Percentiles rank a stretch among this genome's conserved stretches.
phyloP scores from a whole-genome alignment of 2,797 vertebrate genomes.

The Poecilia gillii region DNA sequence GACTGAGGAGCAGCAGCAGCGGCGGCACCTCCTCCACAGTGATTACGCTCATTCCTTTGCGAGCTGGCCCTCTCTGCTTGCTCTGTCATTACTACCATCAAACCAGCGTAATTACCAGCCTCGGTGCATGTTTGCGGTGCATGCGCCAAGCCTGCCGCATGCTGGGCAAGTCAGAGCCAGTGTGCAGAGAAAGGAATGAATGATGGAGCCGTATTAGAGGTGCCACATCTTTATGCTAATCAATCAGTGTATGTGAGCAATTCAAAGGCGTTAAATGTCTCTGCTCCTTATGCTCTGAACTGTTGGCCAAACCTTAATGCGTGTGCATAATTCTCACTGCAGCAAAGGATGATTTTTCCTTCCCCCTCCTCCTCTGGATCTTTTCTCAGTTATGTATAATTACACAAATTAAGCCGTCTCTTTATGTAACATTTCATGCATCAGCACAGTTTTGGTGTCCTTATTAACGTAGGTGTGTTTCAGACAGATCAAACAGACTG shows the following conservation, averaged over 20 bases:
- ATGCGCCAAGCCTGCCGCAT: constrained; percentile 50
- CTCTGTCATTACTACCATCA: constrained; percentile 76
- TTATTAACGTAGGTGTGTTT: constrained; percentile 21
- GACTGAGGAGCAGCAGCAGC: constrained; percentile 24
- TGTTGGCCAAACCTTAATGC: constrained; percentile 34
- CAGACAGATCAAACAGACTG: constrained; percentile 42
- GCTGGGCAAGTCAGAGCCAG: constrained; percentile 45
- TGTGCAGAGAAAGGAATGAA: constrained; percentile 36
- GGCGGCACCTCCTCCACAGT: constrained; percentile 44
- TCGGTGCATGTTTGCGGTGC: constrained; percentile 68
- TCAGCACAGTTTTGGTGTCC: constrained; percentile 1
- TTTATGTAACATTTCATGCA: not conserved
- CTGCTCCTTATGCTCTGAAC: constrained; percentile 48
- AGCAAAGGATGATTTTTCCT: not conserved
- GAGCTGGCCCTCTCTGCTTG: constrained; percentile 55
- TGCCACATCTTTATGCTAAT: constrained; percentile 48
- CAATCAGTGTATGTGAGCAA: constrained; percentile 68
- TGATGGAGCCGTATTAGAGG: constrained; percentile 30
- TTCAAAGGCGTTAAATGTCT: constrained; percentile 63
- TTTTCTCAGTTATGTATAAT: not conserved
- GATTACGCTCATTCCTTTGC: constrained; percentile 60
- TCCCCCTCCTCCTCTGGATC: not conserved
- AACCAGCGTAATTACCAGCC: constrained; percentile 68
- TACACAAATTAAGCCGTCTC: not conserved
- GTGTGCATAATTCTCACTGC: constrained; percentile 18